Evolutionary conservation across 37 sponge, comb jelly and placozoan genomes (phyloP), one percentile per base, ranked within the genome.

Genomic region (Beroe forskalii): DNA sequence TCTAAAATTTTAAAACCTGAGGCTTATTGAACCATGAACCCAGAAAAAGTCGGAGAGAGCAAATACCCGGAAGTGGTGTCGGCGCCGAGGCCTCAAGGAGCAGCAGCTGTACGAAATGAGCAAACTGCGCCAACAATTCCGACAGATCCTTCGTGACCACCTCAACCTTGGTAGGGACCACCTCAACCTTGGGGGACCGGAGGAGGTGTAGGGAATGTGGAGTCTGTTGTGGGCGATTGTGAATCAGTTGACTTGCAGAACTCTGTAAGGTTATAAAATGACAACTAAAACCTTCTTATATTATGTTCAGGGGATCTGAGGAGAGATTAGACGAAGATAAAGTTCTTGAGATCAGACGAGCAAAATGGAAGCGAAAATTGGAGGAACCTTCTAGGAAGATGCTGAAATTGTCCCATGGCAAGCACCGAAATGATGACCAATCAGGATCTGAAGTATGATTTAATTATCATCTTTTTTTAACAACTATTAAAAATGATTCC

Each of bases 61-160:
- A 1, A 62, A 90, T 43, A 90, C 93, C 4, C 62, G 91, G 67
- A 92, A 90, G 41, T 97, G 97, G 97, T 97, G 97, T 62, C 91
- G 76, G 72, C 48, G 91, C 14, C 32, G 94, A 40, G 95, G 95
- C 0, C 61, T 97, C 24, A 95, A 97, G 66, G 93, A 97, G 86
- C 97, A 97, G 80, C 90, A 95, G 44, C 91, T 97, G 22, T 97
- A 94, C 67, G 97, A 97, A 89, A 97, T 97, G 92, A 90, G 94
- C n/a, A 97, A 97, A 91, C 92, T 97, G 32, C 62, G 93, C 41
- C 61, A 93, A 35, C 97, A 97, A 91, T 97, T 97, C 62, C 91
- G 92, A 72, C 92, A 95, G 39, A 94, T 97, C 36, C 92, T 97
- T 0, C 92, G 89, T 0, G 63, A 61, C 40, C 90, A 90, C 22